Conservation (phyloP, 2,888 invertebrate species). For the Lamellibrachia columna region DNA sequence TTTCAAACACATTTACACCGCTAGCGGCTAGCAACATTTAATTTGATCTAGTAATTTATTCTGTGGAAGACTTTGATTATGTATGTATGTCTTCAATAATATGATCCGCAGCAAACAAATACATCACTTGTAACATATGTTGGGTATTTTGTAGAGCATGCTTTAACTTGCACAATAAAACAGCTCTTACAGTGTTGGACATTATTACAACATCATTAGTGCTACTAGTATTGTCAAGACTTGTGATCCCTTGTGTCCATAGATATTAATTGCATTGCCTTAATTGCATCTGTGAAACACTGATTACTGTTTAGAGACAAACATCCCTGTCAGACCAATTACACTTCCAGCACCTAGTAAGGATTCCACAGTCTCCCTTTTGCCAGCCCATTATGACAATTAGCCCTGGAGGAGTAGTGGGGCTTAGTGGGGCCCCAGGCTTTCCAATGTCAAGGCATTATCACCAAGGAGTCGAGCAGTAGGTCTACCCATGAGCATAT, state of each 20-base stretch:
- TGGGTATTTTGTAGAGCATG: neutral
- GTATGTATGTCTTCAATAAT: neutral
- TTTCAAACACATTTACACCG: neutral
- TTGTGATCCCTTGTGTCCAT: neutral
- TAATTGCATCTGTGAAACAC: neutral
- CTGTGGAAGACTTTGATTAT: neutral
- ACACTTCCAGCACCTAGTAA: neutral
- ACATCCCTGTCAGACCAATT: neutral
- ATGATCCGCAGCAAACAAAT: neutral
- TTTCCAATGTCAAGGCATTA: neutral
- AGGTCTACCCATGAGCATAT: neutral
- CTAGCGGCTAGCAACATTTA: neutral
- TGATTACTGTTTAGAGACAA: neutral
- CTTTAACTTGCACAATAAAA: neutral
- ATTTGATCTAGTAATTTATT: neutral
- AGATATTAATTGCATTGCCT: neutral
- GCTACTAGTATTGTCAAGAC: neutral
- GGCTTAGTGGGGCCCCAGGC: neutral
- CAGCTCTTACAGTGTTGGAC: neutral
- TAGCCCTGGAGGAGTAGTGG: neutral
- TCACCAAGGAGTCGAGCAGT: neutral
- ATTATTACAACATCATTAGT: neutral
- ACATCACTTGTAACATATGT: neutral
- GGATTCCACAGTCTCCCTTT: neutral
- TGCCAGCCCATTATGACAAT: neutral